Percentiles rank a stretch among this genome's conserved stretches.
These are phyloP conservation scores for Rhingia rostrata DNA, from an alignment of 2,888 invertebrate species.

Conservation along the genomic window DNA sequence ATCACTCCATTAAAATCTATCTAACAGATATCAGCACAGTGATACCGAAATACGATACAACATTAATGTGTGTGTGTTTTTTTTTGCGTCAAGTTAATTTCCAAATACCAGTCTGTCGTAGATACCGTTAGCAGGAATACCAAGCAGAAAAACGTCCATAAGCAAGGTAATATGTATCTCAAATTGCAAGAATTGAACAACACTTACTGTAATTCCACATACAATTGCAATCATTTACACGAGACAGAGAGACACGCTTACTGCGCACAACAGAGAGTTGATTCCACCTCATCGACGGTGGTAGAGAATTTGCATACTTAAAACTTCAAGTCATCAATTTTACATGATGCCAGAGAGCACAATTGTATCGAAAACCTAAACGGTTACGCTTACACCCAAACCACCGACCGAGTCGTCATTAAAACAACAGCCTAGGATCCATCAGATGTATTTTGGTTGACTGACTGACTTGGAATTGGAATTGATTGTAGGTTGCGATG, in stretches of 20 bases:
- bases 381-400: constrained; percentile 7
- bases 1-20: constrained; percentile 49
- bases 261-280: neutral
- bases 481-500: constrained; percentile 60
- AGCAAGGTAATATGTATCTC: constrained; percentile 25
- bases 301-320: constrained; percentile 25
- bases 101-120: constrained; percentile 9
- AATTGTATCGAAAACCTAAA: neutral
- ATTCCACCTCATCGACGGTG: neutral
- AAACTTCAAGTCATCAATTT: constrained; percentile 52
- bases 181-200: constrained; percentile 47
- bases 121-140: constrained; percentile 43
- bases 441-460: constrained; percentile 25
- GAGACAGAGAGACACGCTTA: constrained; percentile 9
- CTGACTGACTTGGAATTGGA: constrained; percentile 44
- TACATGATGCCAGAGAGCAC: constrained; percentile 40
- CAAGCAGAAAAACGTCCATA: constrained; percentile 19
- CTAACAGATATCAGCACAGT: constrained; percentile 11
- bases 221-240: constrained; percentile 67
- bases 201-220: constrained; percentile 62
- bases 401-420: constrained; percentile 26
- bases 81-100: constrained; percentile 18
- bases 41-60: constrained; percentile 14
- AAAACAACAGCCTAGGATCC: constrained; percentile 23
- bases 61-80: constrained; percentile 5